Base-by-base conservation (phyloP, 2,113 vertebrate species). In the Stigmatopora argus region DNA sequence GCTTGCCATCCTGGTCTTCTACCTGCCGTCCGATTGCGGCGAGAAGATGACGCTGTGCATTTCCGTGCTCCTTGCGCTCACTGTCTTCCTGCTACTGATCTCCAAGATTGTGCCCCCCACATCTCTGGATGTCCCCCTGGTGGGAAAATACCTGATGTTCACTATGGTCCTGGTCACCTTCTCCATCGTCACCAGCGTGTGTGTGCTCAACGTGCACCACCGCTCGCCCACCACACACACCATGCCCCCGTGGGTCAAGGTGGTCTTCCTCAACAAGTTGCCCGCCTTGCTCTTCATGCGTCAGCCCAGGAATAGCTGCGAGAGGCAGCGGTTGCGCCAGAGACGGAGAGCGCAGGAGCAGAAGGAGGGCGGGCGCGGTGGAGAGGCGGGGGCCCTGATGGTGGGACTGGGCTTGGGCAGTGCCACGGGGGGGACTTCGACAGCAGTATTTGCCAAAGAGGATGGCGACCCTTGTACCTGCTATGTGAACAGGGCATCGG, bases 11-110 rank as follows among this genome's bases (percentile, higher is more conserved):
- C 89, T 98, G 0, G 96, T 98, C 72, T 98, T 98, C 88, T 98
- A 97, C 90, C 85, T 97, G 80, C 96, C 95, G 0, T 98, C 95
- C 0, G 96, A 98, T 88, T 98, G 96, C 0, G 96, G 96, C 0
- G 95, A 98, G 90, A 98, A 98, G 92, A 97, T 98, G 94, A 97
- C 96, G 0, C 92, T 98, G 11, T 97, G 95, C 83, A 97, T 97
- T 86, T 98, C 96, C 0, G 96, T 98, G 71, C 89, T 97, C 31
- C 90, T 98, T 18, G 94, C 96, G 0, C 94, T 98, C 82, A 98
- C 96, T 0, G 96, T 98, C 65, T 98, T 98, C 88, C 89, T 98
- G 70, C 91, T 98, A 66, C 94, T 98, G 19, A 97, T 98, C 86
- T 98, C 96, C 80, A 98, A 98, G 86, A 98, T 98, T 0, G 96